Base-by-base conservation (phyloP, 2,888 invertebrate species). In the Drosophila crucigera region DNA sequence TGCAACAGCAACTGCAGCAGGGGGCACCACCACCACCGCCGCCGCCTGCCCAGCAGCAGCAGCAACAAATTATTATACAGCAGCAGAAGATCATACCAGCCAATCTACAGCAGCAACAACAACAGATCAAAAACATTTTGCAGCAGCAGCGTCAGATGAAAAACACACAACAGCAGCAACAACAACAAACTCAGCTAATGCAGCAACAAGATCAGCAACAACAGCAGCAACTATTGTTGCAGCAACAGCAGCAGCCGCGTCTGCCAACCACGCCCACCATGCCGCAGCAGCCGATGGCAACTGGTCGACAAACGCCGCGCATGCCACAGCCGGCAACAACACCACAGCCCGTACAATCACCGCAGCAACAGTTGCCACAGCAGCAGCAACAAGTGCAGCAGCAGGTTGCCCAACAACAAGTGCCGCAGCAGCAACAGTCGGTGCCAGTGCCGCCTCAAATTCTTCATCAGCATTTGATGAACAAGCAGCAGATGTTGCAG, bases 31-130 rank as follows among this genome's bases (percentile, higher is more conserved):
- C 86, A 22, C 70, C 68, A 0, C 56, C 70, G 59, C 82, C 84
- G 50, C 66, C 79, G 33, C 66, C 82, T 22, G 81, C 81, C 22
- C 88, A 83, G 47, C 78, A 69, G 73, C 84, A 68, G 43, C 86
- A 88, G 14, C 91, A 91, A 25, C 87, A 87, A 56, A 77, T 87
- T n/a, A 93, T 93, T 22, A 92, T 92, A 69, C 83, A 92, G 55
- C 92, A 92, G 52, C 90, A 92, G 66, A 92, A 92, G 73, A 88
- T 92, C 30, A 89, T 92, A 85, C 80, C 93, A 59, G 74, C 76
- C 82, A 83, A 91, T 85, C 59, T 76, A 19, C 87, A 80, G 59
- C 90, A 80, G 56, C 89, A 83, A 6, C 77, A 75, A 9, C 88
- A 90, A 49, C 92, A 91, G 49, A 85, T 91, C 16, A 87, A 87